phyloP scores from a whole-genome alignment of 2,113 vertebrate genomes.

The Microtus pennsylvanicus region DNA sequence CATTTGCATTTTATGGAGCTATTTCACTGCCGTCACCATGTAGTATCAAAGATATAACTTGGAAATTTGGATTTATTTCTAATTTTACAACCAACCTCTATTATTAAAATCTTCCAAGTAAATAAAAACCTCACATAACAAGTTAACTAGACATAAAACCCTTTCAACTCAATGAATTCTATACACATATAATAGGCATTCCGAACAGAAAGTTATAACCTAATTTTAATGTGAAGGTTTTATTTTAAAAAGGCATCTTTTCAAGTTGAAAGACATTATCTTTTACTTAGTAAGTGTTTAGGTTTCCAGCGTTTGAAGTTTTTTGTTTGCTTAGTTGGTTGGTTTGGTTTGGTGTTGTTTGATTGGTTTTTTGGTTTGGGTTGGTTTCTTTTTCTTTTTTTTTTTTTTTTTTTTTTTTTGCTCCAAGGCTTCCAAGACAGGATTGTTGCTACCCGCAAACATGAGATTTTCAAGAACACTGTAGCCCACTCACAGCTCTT shows the following conservation, averaged over 20 bases:
- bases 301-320: neutral
- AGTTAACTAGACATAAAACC: neutral
- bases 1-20: neutral
- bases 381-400: neutral
- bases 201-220: neutral
- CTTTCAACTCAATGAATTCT: neutral
- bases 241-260: neutral
- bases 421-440: neutral
- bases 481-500: neutral
- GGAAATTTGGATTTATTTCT: neutral
- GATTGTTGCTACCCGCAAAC: neutral
- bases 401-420: neutral
- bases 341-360: neutral
- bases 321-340: neutral
- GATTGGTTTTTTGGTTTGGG: neutral
- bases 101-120: neutral
- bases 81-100: neutral
- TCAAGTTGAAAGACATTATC: neutral
- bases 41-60: neutral
- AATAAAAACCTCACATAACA: neutral
- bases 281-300: neutral
- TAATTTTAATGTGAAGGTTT: neutral
- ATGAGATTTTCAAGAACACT: neutral
- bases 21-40: neutral
- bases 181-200: neutral